Percentiles rank a stretch among this genome's conserved stretches.
phyloP scores from a whole-genome alignment of 2,797 vertebrate genomes.

The Arctocebus calabarensis region DNA sequence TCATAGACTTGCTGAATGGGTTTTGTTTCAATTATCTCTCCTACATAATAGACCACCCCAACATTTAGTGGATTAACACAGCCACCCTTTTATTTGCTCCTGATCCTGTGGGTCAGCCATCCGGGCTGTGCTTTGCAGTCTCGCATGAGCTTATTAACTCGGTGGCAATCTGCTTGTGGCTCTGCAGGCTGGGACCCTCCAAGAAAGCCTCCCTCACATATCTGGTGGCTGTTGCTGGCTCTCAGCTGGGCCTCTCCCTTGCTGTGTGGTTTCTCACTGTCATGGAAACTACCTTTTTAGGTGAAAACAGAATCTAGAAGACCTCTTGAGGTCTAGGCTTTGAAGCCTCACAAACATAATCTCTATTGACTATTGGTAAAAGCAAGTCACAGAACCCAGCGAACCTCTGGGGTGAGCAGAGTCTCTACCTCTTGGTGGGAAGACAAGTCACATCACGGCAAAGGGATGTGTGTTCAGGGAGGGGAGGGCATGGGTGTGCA shows the following conservation, averaged over 20 bases:
- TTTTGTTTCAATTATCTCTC: not conserved
- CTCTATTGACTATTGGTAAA: not conserved
- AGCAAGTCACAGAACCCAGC: not conserved
- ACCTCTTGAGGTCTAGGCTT: not conserved
- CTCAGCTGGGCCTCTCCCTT: not conserved
- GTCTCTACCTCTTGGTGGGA: not conserved
- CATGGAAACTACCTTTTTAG: not conserved
- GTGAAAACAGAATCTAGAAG: not conserved
- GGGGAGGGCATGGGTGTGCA: not conserved
- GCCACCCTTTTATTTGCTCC: not conserved
- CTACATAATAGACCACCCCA: not conserved
- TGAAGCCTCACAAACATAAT: not conserved
- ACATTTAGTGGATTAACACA: not conserved
- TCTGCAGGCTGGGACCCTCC: not conserved
- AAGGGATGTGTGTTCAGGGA: not conserved
- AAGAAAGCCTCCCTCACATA: not conserved
- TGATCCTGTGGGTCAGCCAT: not conserved
- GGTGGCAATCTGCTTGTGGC: not conserved
- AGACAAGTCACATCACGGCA: not conserved
- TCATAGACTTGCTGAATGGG: not conserved
- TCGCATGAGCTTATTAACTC: not conserved
- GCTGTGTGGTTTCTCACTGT: not conserved
- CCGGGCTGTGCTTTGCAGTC: not conserved
- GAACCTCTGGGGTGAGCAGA: not conserved
- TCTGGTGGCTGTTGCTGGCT: not conserved